A percentile compares a stretch with the other conserved stretches of the same genome.
Conservation (phyloP, 1,140 invertebrate species). For the Maconellicoccus hirsutus region DNA sequence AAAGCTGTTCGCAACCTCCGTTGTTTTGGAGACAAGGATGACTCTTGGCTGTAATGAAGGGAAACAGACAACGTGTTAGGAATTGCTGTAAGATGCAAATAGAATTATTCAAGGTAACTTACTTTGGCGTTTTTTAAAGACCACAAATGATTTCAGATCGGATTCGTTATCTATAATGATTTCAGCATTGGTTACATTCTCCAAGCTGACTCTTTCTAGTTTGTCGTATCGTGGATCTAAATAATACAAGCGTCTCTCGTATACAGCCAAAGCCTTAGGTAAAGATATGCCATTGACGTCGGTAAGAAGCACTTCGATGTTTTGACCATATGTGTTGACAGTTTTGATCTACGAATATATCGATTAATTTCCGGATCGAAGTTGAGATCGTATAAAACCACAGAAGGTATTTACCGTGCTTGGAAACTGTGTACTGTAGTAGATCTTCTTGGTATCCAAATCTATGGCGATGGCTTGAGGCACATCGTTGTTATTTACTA, state of each 20-base stretch:
- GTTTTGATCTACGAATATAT: slow-evolving; percentile 43
- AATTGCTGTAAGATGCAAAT: background rate
- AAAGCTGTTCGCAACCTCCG: slow-evolving; percentile 87
- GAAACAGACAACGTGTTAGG: slow-evolving; percentile 14
- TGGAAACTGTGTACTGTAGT: slow-evolving; percentile 60
- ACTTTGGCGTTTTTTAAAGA: slow-evolving; percentile 71
- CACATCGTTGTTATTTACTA: slow-evolving; percentile 49
- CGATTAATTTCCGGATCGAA: background rate
- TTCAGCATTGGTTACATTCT: slow-evolving; percentile 48
- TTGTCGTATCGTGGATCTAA: slow-evolving; percentile 83
- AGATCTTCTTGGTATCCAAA: slow-evolving; percentile 66
- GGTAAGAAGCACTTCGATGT: slow-evolving; percentile 53
- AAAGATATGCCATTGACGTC: slow-evolving; percentile 54
- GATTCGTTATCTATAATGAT: slow-evolving; percentile 72
- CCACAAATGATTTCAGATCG: slow-evolving; percentile 74
- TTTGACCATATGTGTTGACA: slow-evolving; percentile 62
- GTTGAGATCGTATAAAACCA: background rate
- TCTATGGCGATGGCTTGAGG: slow-evolving; percentile 79
- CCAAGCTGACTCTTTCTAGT: slow-evolving; percentile 73
- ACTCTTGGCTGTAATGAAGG: slow-evolving; percentile 40
- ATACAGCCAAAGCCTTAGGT: slow-evolving; percentile 72
- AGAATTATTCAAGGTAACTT: slow-evolving; percentile 12
- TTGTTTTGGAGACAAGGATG: slow-evolving; percentile 80
- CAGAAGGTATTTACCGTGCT: slow-evolving; percentile 17
- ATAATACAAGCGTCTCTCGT: slow-evolving; percentile 74